Base-by-base conservation (phyloP, 2,113 vertebrate species). In the Pseudorectes ferrugineus region DNA sequence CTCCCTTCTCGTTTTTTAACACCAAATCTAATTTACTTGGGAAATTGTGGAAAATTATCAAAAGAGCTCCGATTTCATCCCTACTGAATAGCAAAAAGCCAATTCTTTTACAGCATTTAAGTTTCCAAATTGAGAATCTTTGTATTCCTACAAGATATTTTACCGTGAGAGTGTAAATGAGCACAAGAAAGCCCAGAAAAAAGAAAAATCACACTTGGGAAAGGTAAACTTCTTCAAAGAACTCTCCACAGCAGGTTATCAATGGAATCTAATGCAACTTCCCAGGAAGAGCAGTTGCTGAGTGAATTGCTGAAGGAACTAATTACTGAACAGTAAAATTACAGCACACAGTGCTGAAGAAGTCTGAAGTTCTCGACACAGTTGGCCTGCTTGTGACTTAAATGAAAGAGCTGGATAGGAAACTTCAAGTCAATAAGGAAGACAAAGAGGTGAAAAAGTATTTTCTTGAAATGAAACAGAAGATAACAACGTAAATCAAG, bases 141-240 rank as follows among this genome's bases (percentile, higher is more conserved):
- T 72, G 19, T 59, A 54, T 77, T 92, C 31, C 28, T 79, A 1
- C 4, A 62, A 45, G 52, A 23, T 75, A 48, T 88, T 92, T 92
- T 63, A 54, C 54, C 11, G 22, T 25, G 29, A 49, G 46, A 73
- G 40, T 33, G 28, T 73, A 93, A 97, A 79, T 8, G 72, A 91
- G 33, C 43, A 57, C 40, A 91, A 87, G 52, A 48, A 87, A 72
- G 11, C 70, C 61, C 45, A 75, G 43, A 51, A 59, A 45, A 73
- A 42, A 73, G 35, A 79, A 78, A 92, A 95, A 80, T 71, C 73
- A 92, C 57, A 42, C 51, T 62, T 89, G 57, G 70, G 70, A 89
- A 95, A 94, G 82, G 81, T 83, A 82, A 93, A 88, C 18, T 43
- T 93, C 81, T 92, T 76, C 70, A 93, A 92, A 94, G 91, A 92